These are phyloP conservation scores for Brenthis ino DNA, from an alignment of 2,888 invertebrate genomes.

Conservation along the genomic window DNA sequence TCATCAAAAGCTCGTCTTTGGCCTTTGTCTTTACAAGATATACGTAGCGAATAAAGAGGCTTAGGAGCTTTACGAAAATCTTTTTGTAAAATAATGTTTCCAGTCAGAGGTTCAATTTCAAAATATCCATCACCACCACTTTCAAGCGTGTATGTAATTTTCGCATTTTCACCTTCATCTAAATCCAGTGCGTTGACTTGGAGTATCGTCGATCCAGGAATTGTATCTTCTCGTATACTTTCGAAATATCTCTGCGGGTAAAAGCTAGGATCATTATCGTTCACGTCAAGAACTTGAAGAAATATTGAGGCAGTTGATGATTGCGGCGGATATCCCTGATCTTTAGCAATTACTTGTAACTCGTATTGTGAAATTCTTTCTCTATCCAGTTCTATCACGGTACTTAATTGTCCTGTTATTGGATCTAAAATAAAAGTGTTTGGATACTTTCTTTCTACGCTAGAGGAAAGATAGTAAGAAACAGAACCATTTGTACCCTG, in stretches of 20 bases:
- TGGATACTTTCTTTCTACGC: slow-evolving; percentile 90
- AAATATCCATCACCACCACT: slow-evolving; percentile 91
- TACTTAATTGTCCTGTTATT: slow-evolving; percentile 92
- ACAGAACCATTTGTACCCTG: slow-evolving; percentile 96
- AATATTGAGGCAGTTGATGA: slow-evolving; percentile 94
- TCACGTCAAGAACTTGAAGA: slow-evolving; percentile 91
- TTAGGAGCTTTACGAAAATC: slow-evolving; percentile 85
- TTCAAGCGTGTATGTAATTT: slow-evolving; percentile 89
- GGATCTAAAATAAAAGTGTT: slow-evolving; percentile 92
- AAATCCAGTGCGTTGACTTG: slow-evolving; percentile 91
- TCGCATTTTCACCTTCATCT: slow-evolving; percentile 94
- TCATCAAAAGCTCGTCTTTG: slow-evolving; percentile 87
- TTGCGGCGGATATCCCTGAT: slow-evolving; percentile 94
- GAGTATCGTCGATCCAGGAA: slow-evolving; percentile 85
- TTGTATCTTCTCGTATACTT: slow-evolving; percentile 86
- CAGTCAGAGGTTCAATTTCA: slow-evolving; percentile 89
- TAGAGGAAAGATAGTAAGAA: slow-evolving; percentile 90
- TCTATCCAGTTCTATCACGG: slow-evolving; percentile 89
- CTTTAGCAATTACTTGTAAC: slow-evolving; percentile 92
- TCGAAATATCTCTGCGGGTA: slow-evolving; percentile 94
- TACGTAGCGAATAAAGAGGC: slow-evolving; percentile 86
- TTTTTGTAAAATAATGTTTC: slow-evolving; percentile 87
- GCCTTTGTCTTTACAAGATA: slow-evolving; percentile 92
- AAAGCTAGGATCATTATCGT: slow-evolving; percentile 96
- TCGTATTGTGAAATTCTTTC: slow-evolving; percentile 90